phyloP scores from a whole-genome alignment of 2,888 invertebrate genomes.

The Sepiola atlantica region DNA sequence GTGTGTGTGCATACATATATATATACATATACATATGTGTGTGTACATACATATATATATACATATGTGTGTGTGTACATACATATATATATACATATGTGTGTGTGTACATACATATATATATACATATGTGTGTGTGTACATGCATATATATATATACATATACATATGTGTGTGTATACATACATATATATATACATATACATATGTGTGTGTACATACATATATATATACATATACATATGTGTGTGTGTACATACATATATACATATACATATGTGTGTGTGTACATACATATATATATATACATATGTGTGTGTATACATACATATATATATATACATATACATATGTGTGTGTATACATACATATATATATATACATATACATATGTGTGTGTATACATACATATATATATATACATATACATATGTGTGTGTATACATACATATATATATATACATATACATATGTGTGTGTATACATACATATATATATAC shows the following conservation, averaged over 20 bases:
- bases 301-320: background rate
- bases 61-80: background rate
- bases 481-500: background rate
- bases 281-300: background rate
- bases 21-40: background rate
- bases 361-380: background rate
- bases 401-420: background rate
- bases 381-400: background rate
- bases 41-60: background rate
- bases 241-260: background rate
- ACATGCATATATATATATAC: background rate
- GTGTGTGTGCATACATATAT: background rate
- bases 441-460: background rate
- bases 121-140: background rate
- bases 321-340: background rate
- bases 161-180: background rate
- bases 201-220: background rate
- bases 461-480: background rate
- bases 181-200: background rate
- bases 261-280: background rate
- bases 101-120: background rate
- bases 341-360: background rate
- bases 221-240: background rate
- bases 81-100: slow-evolving; percentile 1
- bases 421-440: background rate